Conservation (phyloP, 2,888 invertebrate genomes). For the Megastigmus dorsalis region DNA sequence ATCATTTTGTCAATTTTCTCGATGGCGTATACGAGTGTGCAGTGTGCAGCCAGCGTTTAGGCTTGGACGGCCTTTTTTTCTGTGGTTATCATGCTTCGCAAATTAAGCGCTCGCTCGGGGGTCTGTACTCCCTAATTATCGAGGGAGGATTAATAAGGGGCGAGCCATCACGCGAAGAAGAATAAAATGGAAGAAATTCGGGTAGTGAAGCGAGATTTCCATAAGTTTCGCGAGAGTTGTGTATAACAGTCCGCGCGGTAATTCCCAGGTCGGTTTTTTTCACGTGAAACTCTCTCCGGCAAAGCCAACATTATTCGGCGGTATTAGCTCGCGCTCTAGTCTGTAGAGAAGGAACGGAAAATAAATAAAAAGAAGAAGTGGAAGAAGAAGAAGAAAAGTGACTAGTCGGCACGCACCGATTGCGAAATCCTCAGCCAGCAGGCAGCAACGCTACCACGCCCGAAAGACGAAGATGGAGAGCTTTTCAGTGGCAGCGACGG, state of each 20-base stretch:
- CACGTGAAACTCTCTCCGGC: not conserved
- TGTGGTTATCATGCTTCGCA: too few species aligned
- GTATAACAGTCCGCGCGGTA: not conserved
- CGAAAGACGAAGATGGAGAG: slow-evolving; percentile 32
- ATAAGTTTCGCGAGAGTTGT: not conserved
- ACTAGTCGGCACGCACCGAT: slow-evolving; percentile 28
- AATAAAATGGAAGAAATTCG: not conserved
- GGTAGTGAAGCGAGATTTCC: not conserved
- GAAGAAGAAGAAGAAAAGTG: not conserved
- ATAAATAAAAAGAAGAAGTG: slow-evolving; percentile 17
- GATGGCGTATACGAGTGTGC: not conserved
- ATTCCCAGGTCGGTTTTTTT: slow-evolving; percentile 2
- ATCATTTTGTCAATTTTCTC: slow-evolving; percentile 11
- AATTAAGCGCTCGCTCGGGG: too few species aligned
- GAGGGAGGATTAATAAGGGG: too few species aligned
- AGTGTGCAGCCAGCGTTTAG: too few species aligned
- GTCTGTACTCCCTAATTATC: too few species aligned
- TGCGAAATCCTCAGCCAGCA: slow-evolving; percentile 11
- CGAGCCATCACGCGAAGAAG: too few species aligned
- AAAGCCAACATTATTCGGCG: not conserved
- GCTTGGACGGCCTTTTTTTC: too few species aligned
- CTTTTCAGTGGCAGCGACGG: slow-evolving; percentile 8
- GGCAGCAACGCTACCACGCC: not conserved
- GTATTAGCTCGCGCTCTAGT: not conserved
- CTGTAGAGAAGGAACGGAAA: not conserved